phyloP scores from a whole-genome alignment of 2,113 vertebrate genomes.

The Cyprinodon tularosa region DNA sequence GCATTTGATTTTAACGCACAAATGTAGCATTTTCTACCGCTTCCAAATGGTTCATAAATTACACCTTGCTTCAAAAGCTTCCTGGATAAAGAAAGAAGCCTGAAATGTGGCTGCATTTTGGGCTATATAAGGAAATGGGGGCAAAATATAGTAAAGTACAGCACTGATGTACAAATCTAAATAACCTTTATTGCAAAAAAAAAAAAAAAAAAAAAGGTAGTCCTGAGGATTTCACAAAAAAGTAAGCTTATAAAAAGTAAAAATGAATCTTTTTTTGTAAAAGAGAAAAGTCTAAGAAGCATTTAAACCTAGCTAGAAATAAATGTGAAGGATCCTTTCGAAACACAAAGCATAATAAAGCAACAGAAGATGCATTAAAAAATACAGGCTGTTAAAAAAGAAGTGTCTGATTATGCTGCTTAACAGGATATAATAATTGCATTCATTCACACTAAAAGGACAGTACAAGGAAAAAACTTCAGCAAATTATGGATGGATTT shows the following conservation, averaged over 20 bases:
- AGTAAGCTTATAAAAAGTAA: no score
- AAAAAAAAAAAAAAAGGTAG: no score
- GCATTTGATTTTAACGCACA: slow-evolving; percentile 18
- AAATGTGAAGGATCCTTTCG: no score
- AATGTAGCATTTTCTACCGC: slow-evolving; percentile 25
- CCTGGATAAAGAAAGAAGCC: neutral
- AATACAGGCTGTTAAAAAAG: no score
- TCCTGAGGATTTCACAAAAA: no score
- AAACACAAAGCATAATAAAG: neutral
- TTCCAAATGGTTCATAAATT: slow-evolving; percentile 19
- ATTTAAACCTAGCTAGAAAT: no score
- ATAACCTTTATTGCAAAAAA: neutral
- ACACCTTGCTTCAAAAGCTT: slow-evolving; percentile 5
- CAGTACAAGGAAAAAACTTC: no score
- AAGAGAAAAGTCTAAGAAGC: no score
- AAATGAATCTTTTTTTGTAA: no score
- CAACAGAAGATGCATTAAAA: neutral
- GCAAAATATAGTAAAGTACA: neutral
- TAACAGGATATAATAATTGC: neutral
- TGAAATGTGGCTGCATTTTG: neutral
- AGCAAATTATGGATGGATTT: no score
- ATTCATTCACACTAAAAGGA: neutral
- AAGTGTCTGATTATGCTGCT: neutral
- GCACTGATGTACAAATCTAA: neutral
- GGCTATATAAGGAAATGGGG: neutral